Percentiles rank a stretch among this genome's conserved stretches.
phyloP scores from a whole-genome alignment of 2,113 vertebrate genomes.

The Tupaia tana region DNA sequence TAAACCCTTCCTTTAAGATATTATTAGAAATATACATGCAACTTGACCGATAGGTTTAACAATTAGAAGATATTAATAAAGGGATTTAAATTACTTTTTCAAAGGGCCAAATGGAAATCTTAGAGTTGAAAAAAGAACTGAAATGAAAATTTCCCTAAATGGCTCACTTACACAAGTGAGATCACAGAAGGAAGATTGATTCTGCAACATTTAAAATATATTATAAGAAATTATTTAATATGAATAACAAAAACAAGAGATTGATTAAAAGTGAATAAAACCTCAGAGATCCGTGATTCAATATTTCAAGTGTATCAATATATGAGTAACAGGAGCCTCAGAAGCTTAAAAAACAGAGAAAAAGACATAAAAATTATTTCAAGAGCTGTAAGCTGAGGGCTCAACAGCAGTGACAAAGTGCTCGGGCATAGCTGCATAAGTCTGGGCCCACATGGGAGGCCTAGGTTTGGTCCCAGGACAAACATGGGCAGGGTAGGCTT shows the following conservation, averaged over 20 bases:
- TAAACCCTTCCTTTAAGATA: not conserved
- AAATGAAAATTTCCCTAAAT: not conserved
- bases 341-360: not conserved
- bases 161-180: not conserved
- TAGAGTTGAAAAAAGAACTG: not conserved
- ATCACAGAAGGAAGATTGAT: not conserved
- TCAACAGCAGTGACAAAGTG: no score
- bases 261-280: not conserved
- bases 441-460: no score
- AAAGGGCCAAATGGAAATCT: not conserved
- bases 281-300: not conserved
- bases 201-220: not conserved
- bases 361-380: not conserved
- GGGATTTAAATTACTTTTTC: not conserved
- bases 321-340: not conserved
- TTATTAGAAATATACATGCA: not conserved
- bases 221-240: not conserved
- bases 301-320: not conserved
- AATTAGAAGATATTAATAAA: constrained; percentile 3
- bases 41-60: not conserved
- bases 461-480: no score
- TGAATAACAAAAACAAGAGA: not conserved
- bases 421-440: no score
- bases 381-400: no score
- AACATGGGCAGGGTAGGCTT: no score